phyloP scores from a whole-genome alignment of 2,113 vertebrate genomes.

The Esox niger region DNA sequence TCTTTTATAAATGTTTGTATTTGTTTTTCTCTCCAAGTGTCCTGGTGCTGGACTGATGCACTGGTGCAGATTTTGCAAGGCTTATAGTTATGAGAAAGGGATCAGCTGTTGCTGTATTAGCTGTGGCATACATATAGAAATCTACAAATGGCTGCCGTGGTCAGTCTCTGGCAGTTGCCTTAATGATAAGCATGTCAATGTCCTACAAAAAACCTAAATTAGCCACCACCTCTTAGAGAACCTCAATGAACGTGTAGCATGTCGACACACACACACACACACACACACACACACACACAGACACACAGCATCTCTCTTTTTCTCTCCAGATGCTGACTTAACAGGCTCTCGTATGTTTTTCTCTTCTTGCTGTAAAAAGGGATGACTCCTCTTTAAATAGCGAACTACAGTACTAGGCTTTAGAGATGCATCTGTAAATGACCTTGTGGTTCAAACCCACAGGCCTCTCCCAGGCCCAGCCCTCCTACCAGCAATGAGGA shows the following conservation, averaged over 20 bases:
- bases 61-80: conserved; percentile 20
- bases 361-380: conserved; percentile 11
- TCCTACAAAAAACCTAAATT: neutral
- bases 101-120: neutral
- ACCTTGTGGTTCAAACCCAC: conserved; percentile 15
- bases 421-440: conserved; percentile 5
- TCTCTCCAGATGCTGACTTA: neutral
- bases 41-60: conserved; percentile 55
- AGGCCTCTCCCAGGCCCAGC: conserved; percentile 24
- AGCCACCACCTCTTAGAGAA: neutral
- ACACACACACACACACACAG: neutral
- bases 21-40: conserved; percentile 26
- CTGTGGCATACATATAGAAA: neutral
- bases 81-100: conserved; percentile 4
- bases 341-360: conserved; percentile 18
- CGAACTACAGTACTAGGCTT: conserved; percentile 50
- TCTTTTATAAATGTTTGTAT: conserved; percentile 8
- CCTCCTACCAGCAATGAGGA: neutral
- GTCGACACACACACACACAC: neutral
- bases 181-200: conserved; percentile 13
- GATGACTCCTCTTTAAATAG: conserved; percentile 56
- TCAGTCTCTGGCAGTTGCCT: conserved; percentile 15
- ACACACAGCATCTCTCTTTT: neutral
- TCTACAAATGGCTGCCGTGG: neutral
- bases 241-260: neutral